Evolutionary conservation across 2,888 invertebrate genomes (phyloP), one percentile per base, ranked within the genome.

Genomic region (Spilosoma lubricipeda): DNA sequence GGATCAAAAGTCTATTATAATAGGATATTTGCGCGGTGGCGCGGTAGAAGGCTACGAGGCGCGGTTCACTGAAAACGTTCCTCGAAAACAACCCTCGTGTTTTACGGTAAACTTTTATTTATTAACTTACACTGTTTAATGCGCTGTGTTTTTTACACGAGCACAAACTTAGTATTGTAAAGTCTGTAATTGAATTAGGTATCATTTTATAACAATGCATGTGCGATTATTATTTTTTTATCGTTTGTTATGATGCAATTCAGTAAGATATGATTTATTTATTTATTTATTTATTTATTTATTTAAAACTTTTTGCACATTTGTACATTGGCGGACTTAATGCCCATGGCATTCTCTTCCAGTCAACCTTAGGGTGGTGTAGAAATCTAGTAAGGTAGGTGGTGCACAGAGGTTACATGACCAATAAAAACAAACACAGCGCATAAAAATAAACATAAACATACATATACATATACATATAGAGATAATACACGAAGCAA

Each of bases 1-100:
- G 80, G 84, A 85, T 86, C 87, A 85, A 85, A 87, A 88, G 88
- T 89, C 88, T 92, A 90, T 90, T 90, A 91, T 90, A 89, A 91
- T 90, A 86, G 85, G 86, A 85, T 87, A 85, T 87, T 90, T 85
- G 86, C 87, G 86, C 88, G 84, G 90, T 90, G 92, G 92, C 81
- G 80, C 88, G 86, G 87, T 88, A 87, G 90, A 89, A 88, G 83
- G 86, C 88, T 89, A 77, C 87, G 90, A 82, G 84, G 82, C 88
- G 88, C 75, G 85, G 81, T 82, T 84, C 85, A 75, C 85, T 84
- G 82, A 82, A 78, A 77, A 82, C 85, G 85, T 81, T 71, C 48
- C 67, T 48, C 15, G 63, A n/a, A 36, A 69, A 80, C 81, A 67
- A 67, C 64, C 80, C 74, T 68, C 73, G 76, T 82, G 77, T 75